phyloP scores from a whole-genome alignment of 2,797 vertebrate species.

The Acrossocheilus fasciatus region DNA sequence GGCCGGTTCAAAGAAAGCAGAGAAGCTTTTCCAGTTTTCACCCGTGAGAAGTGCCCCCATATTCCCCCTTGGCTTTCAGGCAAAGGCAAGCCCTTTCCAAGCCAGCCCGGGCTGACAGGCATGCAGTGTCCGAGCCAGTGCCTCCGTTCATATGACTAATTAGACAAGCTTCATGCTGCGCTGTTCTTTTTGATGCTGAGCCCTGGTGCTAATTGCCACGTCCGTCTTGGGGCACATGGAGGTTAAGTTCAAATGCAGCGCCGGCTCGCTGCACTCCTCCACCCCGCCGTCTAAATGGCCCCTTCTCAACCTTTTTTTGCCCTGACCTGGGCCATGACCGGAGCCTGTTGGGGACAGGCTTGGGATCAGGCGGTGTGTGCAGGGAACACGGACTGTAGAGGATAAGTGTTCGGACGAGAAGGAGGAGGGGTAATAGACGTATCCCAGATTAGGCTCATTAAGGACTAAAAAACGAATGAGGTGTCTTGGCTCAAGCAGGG shows the following conservation, averaged over 20 bases:
- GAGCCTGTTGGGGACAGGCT: constrained; percentile 78
- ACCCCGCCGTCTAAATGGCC: constrained; percentile 11
- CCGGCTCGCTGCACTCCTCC: constrained; percentile 64
- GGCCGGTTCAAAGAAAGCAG: constrained; percentile 32
- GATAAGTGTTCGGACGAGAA: neutral
- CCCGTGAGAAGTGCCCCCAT: constrained; percentile 60
- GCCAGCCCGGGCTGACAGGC: constrained; percentile 72
- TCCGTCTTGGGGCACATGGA: constrained; percentile 81
- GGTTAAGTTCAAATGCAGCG: constrained; percentile 92
- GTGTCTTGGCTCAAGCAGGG: constrained; percentile 24
- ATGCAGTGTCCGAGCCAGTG: constrained; percentile 81
- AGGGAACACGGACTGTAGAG: constrained; percentile 2
- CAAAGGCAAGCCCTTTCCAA: constrained; percentile 52
- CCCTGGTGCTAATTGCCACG: constrained; percentile 91
- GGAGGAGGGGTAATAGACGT: constrained; percentile 15
- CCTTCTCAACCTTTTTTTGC: constrained; percentile 67
- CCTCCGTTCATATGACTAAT: constrained; percentile 99
- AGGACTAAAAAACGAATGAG: constrained; percentile 43
- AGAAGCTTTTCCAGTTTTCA: constrained; percentile 42
- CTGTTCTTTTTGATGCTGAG: constrained; percentile 93
- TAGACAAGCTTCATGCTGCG: constrained; percentile 93
- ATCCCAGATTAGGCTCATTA: constrained; percentile 58
- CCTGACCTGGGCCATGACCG: constrained; percentile 77
- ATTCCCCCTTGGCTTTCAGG: neutral
- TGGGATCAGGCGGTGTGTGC: constrained; percentile 31